A percentile compares a stretch with the other conserved stretches of the same genome.
These are phyloP conservation scores for Chelonus insularis DNA, from an alignment of 1,140 invertebrate genomes.

Conservation along the genomic window DNA sequence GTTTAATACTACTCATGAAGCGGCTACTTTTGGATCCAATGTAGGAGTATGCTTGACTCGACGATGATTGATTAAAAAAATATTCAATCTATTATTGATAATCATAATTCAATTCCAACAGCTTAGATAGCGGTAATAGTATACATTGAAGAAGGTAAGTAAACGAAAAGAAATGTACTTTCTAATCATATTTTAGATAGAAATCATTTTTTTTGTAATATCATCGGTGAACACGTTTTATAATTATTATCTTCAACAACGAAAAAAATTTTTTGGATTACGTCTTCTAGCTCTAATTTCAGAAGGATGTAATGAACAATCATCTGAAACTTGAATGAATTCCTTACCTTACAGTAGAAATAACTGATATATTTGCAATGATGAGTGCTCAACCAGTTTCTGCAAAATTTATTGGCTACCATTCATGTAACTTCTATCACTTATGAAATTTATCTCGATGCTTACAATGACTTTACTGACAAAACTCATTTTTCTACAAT, in stretches of 20 bases:
- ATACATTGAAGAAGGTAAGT: too few species aligned
- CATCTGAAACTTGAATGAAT: constrained; percentile 65
- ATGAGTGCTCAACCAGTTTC: constrained; percentile 67
- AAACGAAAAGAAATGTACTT: too few species aligned
- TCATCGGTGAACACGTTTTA: too few species aligned
- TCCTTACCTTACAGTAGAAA: constrained; percentile 65
- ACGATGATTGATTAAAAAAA: constrained; percentile 9
- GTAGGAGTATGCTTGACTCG: constrained; percentile 62
- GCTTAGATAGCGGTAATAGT: too few species aligned
- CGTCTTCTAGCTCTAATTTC: constrained; percentile 69
- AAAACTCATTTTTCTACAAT: constrained; percentile 68
- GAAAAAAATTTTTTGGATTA: constrained; percentile 7
- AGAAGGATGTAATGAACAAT: constrained; percentile 77
- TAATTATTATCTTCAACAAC: background rate
- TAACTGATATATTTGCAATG: constrained; percentile 60
- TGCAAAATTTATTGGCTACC: constrained; percentile 33
- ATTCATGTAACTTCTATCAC: constrained; percentile 46
- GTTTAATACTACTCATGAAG: constrained; percentile 39
- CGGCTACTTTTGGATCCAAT: constrained; percentile 62
- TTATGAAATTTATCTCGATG: constrained; percentile 68
- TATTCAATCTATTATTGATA: too few species aligned
- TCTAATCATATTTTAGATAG: too few species aligned
- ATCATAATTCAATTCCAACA: too few species aligned
- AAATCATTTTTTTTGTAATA: too few species aligned
- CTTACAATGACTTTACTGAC: constrained; percentile 62